These are phyloP conservation scores for Muschampia plurimacula DNA, from an alignment of 2,888 invertebrate species.

Conservation along the genomic window DNA sequence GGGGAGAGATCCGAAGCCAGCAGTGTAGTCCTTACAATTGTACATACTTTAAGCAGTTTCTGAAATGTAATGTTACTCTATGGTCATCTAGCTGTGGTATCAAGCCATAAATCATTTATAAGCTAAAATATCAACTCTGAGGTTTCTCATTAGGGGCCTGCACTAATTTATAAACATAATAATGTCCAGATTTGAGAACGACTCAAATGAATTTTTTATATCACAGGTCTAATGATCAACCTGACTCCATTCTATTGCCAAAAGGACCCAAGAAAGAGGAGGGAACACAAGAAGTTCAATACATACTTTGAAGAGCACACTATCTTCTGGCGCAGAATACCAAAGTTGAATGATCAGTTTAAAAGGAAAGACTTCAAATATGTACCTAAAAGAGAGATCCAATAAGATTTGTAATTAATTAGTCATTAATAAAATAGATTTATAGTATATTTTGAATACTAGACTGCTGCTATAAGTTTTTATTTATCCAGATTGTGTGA, in stretches of 20 bases:
- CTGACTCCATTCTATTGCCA: slow-evolving; percentile 87
- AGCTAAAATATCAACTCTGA: no score
- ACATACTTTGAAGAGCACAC: slow-evolving; percentile 93
- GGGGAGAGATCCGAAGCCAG: no score
- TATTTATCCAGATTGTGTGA: no score
- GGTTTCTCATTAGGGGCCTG: no score
- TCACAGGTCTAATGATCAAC: slow-evolving; percentile 91
- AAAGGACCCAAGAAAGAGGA: slow-evolving; percentile 89
- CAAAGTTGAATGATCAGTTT: slow-evolving; percentile 69
- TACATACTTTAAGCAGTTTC: no score
- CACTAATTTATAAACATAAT: no score
- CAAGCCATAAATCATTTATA: no score
- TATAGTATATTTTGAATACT: background rate
- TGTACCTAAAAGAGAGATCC: slow-evolving; percentile 8
- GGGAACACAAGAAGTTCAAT: slow-evolving; percentile 91
- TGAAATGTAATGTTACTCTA: no score
- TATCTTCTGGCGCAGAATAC: slow-evolving; percentile 81
- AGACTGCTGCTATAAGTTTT: no score
- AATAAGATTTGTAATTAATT: background rate
- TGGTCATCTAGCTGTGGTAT: no score
- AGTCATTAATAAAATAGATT: background rate
- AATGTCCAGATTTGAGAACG: no score
- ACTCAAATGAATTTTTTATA: background rate
- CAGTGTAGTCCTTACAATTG: no score
- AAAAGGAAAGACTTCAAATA: slow-evolving; percentile 52